phyloP scores from a whole-genome alignment of 2,113 vertebrate species.

The Reinhardtius hippoglossoides region DNA sequence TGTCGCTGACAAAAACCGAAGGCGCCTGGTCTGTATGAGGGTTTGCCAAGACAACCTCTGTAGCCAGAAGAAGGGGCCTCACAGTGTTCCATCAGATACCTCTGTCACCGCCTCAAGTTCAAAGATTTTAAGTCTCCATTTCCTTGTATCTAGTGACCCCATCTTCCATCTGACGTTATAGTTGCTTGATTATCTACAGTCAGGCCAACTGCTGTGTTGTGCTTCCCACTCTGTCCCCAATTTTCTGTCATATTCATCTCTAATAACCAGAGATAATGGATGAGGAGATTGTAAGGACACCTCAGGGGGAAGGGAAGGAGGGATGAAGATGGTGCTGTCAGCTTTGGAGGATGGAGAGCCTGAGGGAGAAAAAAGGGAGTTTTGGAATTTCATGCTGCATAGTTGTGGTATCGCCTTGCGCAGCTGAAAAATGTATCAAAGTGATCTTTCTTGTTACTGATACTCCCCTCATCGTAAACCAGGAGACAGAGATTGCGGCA shows the following conservation, averaged over 20 bases:
- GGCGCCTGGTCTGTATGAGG: constrained; percentile 7
- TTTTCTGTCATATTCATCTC: constrained; percentile 8
- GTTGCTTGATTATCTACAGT: not conserved
- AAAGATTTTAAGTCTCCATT: constrained; percentile 5
- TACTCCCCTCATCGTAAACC: constrained; percentile 17
- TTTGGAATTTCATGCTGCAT: constrained; percentile 47
- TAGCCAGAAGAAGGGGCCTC: not conserved
- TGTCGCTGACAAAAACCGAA: constrained; percentile 8
- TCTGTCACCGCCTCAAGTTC: not conserved
- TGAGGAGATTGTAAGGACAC: constrained; percentile 59
- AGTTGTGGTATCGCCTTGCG: constrained; percentile 39
- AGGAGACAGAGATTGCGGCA: constrained; percentile 34
- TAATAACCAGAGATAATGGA: constrained; percentile 34
- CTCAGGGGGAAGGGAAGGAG: constrained; percentile 34
- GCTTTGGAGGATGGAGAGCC: constrained; percentile 7
- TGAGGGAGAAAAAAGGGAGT: constrained; percentile 23
- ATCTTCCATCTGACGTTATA: constrained; percentile 7
- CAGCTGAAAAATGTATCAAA: constrained; percentile 60
- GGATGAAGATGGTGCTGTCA: constrained; percentile 34
- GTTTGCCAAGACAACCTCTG: not conserved
- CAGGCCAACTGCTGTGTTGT: not conserved
- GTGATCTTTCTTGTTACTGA: constrained; percentile 10
- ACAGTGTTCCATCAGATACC: constrained; percentile 45
- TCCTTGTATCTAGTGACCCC: constrained; percentile 11
- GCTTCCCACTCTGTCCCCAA: not conserved